These are phyloP conservation scores for Corvus moneduloides DNA, from an alignment of 2,113 vertebrate genomes.

Conservation along the genomic window DNA sequence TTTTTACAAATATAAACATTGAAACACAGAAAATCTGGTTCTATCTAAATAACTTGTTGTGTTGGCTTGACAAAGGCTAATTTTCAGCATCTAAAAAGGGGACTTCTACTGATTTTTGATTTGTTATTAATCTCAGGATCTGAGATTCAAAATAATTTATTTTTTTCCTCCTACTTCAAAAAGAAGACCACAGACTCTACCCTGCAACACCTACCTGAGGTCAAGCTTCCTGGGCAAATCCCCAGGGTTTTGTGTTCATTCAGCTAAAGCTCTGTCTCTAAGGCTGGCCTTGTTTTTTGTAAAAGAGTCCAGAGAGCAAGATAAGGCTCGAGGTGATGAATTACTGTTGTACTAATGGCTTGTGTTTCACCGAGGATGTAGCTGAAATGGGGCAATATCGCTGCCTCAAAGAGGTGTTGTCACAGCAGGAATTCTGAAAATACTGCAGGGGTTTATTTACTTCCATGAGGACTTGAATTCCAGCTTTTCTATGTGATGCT, in stretches of 20 bases:
- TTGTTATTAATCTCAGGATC: background rate
- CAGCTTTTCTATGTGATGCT: background rate
- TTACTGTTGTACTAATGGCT: background rate
- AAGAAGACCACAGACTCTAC: background rate
- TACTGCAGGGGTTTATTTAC: background rate
- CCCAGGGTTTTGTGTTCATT: background rate
- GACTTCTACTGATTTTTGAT: background rate
- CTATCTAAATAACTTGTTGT: background rate
- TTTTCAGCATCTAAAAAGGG: background rate
- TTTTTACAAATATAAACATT: background rate
- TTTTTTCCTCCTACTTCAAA: background rate
- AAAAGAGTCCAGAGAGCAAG: background rate
- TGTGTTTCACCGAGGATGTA: background rate
- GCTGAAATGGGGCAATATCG: background rate
- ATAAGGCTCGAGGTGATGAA: background rate
- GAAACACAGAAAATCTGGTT: background rate
- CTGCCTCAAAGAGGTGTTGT: background rate
- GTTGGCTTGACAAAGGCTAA: background rate
- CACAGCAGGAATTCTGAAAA: background rate
- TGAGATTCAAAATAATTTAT: background rate
- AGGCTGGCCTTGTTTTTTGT: background rate
- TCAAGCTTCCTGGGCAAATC: background rate
- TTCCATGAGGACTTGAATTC: background rate
- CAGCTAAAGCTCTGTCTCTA: background rate
- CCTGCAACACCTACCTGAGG: background rate